Conservation (phyloP, 2,113 vertebrate genomes). For the Pipa parva region DNA sequence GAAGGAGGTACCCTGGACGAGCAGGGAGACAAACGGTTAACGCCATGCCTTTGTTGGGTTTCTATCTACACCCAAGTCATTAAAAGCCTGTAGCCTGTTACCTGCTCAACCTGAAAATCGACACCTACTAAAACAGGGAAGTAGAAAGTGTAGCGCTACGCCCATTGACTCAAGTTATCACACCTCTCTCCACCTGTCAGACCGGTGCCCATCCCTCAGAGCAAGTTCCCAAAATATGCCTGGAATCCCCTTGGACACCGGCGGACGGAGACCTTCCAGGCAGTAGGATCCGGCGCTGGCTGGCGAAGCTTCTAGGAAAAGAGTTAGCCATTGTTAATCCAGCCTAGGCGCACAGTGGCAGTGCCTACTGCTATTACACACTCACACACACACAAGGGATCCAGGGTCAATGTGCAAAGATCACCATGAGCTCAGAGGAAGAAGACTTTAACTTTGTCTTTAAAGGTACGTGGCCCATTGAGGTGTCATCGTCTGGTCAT, state of each 20-base stretch:
- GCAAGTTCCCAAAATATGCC: constrained; percentile 10
- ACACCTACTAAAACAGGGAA: constrained; percentile 38
- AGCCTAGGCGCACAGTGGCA: too few species aligned
- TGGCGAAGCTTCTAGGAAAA: too few species aligned
- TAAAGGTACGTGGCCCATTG: constrained; percentile 72
- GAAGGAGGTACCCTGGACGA: too few species aligned
- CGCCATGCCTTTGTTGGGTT: background rate
- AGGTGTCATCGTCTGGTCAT: too few species aligned
- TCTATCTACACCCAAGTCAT: background rate
- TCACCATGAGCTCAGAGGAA: constrained; percentile 74
- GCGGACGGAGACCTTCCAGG: background rate
- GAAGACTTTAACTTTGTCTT: constrained; percentile 93
- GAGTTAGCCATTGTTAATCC: too few species aligned
- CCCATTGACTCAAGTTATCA: constrained; percentile 39
- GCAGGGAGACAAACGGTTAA: constrained; percentile 16
- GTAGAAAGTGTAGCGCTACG: background rate
- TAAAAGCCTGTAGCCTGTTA: constrained; percentile 23
- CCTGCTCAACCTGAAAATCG: constrained; percentile 52
- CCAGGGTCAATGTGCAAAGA: background rate
- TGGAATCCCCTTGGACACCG: constrained; percentile 1
- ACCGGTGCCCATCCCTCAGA: fast-evolving
- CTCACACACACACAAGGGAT: background rate
- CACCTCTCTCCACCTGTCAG: background rate
- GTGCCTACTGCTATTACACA: too few species aligned
- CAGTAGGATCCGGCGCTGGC: background rate